Conservation (phyloP, 2,888 invertebrate genomes). For the Rhaphigaster nebulosa region DNA sequence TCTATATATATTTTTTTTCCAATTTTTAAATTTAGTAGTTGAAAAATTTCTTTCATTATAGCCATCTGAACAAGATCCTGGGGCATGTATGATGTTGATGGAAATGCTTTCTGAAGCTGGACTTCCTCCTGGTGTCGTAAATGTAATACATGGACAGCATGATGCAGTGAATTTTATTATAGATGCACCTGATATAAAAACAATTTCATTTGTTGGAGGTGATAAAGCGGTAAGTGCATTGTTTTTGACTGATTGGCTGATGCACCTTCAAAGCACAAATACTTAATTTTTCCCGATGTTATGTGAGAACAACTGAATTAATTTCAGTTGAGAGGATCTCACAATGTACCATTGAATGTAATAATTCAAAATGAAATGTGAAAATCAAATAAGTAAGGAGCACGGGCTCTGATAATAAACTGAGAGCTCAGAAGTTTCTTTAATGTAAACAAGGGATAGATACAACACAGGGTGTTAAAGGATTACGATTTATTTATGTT, state of each 20-base stretch:
- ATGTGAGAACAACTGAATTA: too few species aligned
- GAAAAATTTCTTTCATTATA: conserved; percentile 66
- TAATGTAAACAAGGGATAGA: too few species aligned
- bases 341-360: too few species aligned
- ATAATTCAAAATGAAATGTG: too few species aligned
- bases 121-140: conserved; percentile 95
- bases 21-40: background rate
- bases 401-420: too few species aligned
- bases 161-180: conserved; percentile 97
- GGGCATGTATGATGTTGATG: conserved; percentile 94
- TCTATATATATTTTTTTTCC: background rate
- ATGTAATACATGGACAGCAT: conserved; percentile 96
- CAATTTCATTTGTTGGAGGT: conserved; percentile 98
- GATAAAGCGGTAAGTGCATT: conserved; percentile 85
- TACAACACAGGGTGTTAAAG: too few species aligned
- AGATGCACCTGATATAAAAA: conserved; percentile 94
- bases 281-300: too few species aligned
- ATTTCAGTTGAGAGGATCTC: too few species aligned
- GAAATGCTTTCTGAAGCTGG: conserved; percentile 94
- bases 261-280: too few species aligned
- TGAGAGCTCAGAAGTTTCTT: too few species aligned
- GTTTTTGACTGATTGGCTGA: background rate
- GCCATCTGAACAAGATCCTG: conserved; percentile 98
- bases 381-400: too few species aligned
- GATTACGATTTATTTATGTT: too few species aligned